Percentiles rank a stretch among this genome's conserved stretches.
phyloP scores from a whole-genome alignment of 1,140 invertebrate genomes.

The Drosophila willistoni region DNA sequence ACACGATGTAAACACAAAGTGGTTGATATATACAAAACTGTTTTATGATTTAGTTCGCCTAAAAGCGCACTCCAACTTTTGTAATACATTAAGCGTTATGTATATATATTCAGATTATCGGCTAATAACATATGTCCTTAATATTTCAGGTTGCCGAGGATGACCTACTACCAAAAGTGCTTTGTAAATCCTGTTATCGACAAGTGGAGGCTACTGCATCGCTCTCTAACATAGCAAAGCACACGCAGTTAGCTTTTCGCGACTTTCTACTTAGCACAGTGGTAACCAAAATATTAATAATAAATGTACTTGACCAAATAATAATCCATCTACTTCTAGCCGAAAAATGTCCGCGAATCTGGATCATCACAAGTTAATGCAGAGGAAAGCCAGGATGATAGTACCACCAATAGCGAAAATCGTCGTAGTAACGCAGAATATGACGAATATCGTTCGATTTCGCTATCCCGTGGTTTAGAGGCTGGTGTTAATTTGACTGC shows the following conservation, averaged over 20 bases:
- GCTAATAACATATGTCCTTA: neutral
- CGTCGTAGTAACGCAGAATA: neutral
- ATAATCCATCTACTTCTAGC: slow-evolving; percentile 32
- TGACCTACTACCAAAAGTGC: slow-evolving; percentile 71
- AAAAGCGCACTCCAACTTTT: neutral
- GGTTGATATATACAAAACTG: neutral
- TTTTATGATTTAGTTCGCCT: neutral
- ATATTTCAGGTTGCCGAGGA: slow-evolving; percentile 63
- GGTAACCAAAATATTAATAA: slow-evolving; percentile 38
- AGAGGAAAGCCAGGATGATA: neutral
- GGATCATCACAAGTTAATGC: slow-evolving; percentile 26
- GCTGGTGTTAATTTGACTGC: slow-evolving; percentile 32
- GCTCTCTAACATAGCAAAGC: slow-evolving; percentile 76
- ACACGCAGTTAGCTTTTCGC: slow-evolving; percentile 70
- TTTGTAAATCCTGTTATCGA: slow-evolving; percentile 78
- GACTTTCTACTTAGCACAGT: slow-evolving; percentile 74
- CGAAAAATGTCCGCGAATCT: slow-evolving; percentile 54
- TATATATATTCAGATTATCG: slow-evolving; percentile 13
- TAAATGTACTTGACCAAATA: neutral
- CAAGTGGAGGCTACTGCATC: slow-evolving; percentile 78
- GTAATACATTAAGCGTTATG: neutral
- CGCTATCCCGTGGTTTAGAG: slow-evolving; percentile 40
- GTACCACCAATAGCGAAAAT: neutral
- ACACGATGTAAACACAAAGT: too few relatives aligned
- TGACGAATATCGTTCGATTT: slow-evolving; percentile 60